A percentile compares a stretch with the other conserved stretches of the same genome.
These are phyloP conservation scores for Macrobrachium nipponense DNA, from an alignment of 1,140 invertebrate species.

Conservation along the genomic window DNA sequence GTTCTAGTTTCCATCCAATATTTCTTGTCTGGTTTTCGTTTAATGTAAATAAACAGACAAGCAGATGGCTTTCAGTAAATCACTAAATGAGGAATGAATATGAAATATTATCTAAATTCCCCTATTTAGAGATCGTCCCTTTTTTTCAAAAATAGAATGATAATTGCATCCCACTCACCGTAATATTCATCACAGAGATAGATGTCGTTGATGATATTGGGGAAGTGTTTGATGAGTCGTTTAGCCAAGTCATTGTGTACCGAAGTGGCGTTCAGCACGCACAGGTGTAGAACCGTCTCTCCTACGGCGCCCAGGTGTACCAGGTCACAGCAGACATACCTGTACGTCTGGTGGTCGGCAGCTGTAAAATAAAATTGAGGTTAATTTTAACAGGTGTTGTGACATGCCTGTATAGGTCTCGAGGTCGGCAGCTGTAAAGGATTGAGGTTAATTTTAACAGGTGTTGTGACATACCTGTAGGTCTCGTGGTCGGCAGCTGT, in stretches of 20 bases:
- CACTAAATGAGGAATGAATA: too few relatives aligned
- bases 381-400: neutral
- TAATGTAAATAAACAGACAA: too few relatives aligned
- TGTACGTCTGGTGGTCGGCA: constrained; percentile 77
- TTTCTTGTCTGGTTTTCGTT: too few relatives aligned
- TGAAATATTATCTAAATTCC: too few relatives aligned
- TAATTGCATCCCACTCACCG: neutral
- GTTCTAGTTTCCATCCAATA: too few relatives aligned
- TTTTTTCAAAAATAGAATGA: too few relatives aligned
- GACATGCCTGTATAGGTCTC: too few relatives aligned
- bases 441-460: neutral
- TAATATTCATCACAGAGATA: constrained; percentile 95
- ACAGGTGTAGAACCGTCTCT: constrained; percentile 94
- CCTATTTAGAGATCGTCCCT: neutral
- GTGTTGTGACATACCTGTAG: too few relatives aligned
- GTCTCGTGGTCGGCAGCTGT: too few relatives aligned
- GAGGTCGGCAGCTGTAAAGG: too few relatives aligned
- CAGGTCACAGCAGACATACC: constrained; percentile 92
- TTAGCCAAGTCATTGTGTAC: constrained; percentile 94
- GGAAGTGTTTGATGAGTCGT: constrained; percentile 89
- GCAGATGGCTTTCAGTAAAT: too few relatives aligned
- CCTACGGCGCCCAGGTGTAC: constrained; percentile 94
- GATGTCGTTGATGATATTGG: constrained; percentile 95
- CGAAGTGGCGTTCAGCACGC: constrained; percentile 89
- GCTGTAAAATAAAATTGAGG: constrained; percentile 60